A percentile compares a stretch with the other conserved stretches of the same genome.
Conservation (phyloP, 2,888 invertebrate genomes). For the Nysson spinosus region DNA sequence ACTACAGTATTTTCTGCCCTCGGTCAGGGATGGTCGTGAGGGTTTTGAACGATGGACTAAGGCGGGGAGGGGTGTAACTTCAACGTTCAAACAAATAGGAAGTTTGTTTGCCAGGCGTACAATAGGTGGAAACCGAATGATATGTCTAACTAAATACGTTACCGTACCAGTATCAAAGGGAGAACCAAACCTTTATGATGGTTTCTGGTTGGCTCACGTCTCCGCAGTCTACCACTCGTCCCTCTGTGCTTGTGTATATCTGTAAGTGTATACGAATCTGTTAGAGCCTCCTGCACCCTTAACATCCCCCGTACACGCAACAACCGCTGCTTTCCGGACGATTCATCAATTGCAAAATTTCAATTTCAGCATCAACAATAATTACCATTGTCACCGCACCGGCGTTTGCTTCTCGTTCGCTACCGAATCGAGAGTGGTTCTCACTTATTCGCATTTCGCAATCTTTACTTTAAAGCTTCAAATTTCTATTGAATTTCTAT, state of each 20-base stretch:
- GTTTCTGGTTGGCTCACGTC: constrained; percentile 73
- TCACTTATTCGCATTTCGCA: constrained; percentile 28
- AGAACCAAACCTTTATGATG: constrained; percentile 75
- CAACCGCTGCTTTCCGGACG: constrained; percentile 51
- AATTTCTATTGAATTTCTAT: background rate
- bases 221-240: constrained; percentile 66
- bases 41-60: constrained; percentile 15
- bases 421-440: constrained; percentile 52
- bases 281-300: constrained; percentile 32
- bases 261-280: constrained; percentile 22
- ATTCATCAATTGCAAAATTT: constrained; percentile 73
- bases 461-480: background rate
- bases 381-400: constrained; percentile 67
- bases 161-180: constrained; percentile 73
- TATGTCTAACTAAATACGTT: constrained; percentile 76
- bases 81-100: constrained; percentile 75
- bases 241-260: constrained; percentile 60
- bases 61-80: constrained; percentile 41
- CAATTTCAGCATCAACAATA: constrained; percentile 72
- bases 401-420: constrained; percentile 54
- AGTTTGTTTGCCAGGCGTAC: constrained; percentile 73
- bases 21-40: constrained; percentile 30
- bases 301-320: constrained; percentile 31
- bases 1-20: constrained; percentile 43
- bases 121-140: constrained; percentile 76